Percentiles rank a stretch among this genome's conserved stretches.
These are phyloP conservation scores for Drosophila oshimai DNA, from an alignment of 1,140 invertebrate genomes.

Conservation along the genomic window DNA sequence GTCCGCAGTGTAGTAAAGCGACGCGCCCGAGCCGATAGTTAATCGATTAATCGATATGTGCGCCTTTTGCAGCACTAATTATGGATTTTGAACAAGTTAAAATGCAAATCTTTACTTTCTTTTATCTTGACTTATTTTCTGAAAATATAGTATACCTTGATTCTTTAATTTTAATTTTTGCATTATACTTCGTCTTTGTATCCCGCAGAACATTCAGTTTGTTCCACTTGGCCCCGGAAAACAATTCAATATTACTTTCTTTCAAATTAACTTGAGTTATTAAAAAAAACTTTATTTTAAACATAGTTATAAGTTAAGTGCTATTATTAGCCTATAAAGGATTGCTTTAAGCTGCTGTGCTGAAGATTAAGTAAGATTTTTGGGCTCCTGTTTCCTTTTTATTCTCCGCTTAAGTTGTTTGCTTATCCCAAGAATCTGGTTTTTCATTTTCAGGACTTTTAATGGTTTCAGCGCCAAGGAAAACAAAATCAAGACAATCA, in stretches of 20 bases:
- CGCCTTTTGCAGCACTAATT: neutral
- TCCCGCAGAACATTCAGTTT: slow-evolving; percentile 11
- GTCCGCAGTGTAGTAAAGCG: slow-evolving; percentile 36
- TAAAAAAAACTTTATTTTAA: neutral
- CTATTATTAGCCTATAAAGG: neutral
- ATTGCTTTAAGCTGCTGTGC: neutral
- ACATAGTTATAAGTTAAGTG: neutral
- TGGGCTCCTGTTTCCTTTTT: too few relatives aligned
- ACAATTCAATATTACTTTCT: neutral
- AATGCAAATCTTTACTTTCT: neutral
- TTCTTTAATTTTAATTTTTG: neutral
- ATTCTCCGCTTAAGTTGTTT: too few relatives aligned
- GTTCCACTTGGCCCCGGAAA: slow-evolving; percentile 10
- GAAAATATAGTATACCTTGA: neutral
- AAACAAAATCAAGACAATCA: neutral
- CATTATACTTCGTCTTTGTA: slow-evolving; percentile 3
- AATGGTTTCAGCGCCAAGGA: too few relatives aligned
- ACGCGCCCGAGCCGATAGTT: slow-evolving; percentile 8
- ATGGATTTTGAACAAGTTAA: neutral
- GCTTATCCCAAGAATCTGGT: neutral
- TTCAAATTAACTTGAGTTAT: slow-evolving; percentile 10
- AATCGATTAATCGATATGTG: slow-evolving; percentile 27
- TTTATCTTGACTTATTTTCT: neutral
- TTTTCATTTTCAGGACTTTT: too few relatives aligned
- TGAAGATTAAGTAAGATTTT: too few relatives aligned